Evolutionary conservation across 1,140 invertebrate genomes (phyloP), one percentile per base, ranked within the genome.

Genomic region (Meloidogyne floridensis): DNA sequence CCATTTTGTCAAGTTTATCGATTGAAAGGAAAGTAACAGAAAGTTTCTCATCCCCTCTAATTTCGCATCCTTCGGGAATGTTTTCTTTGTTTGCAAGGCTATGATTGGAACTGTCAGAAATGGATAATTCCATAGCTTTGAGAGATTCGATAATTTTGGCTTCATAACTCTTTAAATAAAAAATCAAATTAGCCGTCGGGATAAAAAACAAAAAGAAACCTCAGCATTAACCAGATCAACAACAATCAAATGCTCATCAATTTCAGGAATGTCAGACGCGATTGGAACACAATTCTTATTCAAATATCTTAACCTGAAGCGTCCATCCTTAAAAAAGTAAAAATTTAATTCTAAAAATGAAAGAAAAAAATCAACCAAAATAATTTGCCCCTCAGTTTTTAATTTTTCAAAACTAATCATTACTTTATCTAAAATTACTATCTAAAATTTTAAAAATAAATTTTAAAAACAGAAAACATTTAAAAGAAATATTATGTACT

Each of bases 1-100:
- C 79, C 80, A 75, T n/a, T 53, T 82, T 32, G 53, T 82, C 81
- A 13, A 82, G 69, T 70, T 82, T 82, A 32, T 82, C 77, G 7
- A 82, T 72, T 15, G 81, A 75, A 32, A 82, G 70, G 72, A 82
- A 82, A 1, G 81, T 75, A 8, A 82, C 76, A 65, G 59, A n/a
- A 65, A 65, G 59, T 7, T 65, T 65, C 59, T 65, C 59, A 2
- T 65, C 59, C 18, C 15, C 59, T 65, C 15, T 65, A 6, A 65
- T 65, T 65, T 65, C 59, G 10, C 59, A 65, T 1, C 59, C 59
- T n/a, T 65, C 59, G n/a, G 59, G 59, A 18, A 65, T 65, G 5
- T 65, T 65, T 65, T 65, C 59, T 65, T 65, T 65, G 59, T 65
- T 65, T 7, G n/a, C 59, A n/a, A n/a, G 4, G 15, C 5, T 65